Conservation (phyloP, 2,797 vertebrate genomes). For the Calcarius lapponicus region DNA sequence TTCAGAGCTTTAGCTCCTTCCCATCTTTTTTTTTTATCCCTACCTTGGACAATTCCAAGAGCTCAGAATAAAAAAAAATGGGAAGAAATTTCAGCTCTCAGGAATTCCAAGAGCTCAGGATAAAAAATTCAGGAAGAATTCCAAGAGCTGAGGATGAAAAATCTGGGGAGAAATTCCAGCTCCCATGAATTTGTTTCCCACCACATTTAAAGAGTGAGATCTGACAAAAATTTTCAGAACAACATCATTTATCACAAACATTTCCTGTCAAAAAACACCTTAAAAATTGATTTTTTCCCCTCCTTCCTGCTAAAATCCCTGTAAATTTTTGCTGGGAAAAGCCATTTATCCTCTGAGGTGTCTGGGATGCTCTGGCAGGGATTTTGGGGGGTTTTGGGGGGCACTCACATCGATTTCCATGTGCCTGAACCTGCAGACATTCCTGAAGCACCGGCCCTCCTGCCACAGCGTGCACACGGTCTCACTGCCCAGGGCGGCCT, state of each 20-base stretch:
- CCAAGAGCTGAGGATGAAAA: no score
- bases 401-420: slow-evolving; percentile 92
- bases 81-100: background rate
- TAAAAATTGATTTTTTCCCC: background rate
- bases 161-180: background rate
- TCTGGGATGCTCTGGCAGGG: fast-evolving
- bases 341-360: no score
- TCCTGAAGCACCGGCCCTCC: slow-evolving; percentile 90
- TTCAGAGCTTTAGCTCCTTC: background rate
- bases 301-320: background rate
- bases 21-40: background rate
- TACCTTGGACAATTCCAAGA: background rate
- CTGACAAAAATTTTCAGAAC: fast-evolving
- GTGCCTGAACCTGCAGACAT: slow-evolving; percentile 93
- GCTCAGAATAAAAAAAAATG: background rate
- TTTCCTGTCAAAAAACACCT: background rate
- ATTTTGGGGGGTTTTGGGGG: background rate
- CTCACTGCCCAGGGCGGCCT: slow-evolving; percentile 93
- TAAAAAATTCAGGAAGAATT: background rate
- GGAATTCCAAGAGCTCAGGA: background rate
- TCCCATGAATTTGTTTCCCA: background rate
- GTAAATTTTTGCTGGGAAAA: background rate
- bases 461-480: slow-evolving; percentile 91
- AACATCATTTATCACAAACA: background rate
- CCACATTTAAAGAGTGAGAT: background rate